These are phyloP conservation scores for Enteromius anoplus DNA, from an alignment of 2,797 vertebrate species.

Conservation along the genomic window DNA sequence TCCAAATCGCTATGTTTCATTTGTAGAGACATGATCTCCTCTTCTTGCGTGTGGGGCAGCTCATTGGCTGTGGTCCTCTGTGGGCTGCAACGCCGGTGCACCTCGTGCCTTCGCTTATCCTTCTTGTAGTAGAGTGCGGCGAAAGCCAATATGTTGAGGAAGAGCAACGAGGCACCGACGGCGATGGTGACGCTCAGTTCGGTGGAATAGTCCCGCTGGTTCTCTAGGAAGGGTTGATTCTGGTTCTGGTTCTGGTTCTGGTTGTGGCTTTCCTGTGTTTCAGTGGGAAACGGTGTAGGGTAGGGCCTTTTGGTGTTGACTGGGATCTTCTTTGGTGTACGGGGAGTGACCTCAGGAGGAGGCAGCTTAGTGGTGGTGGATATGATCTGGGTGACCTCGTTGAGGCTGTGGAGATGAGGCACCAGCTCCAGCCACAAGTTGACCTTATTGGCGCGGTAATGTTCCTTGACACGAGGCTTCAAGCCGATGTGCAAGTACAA, in stretches of 20 bases:
- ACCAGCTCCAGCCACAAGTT: conserved; percentile 98
- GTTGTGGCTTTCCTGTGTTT: conserved; percentile 91
- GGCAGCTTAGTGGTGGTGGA: conserved; percentile 98
- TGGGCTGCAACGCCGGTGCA: conserved; percentile 95
- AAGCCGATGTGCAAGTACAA: conserved; percentile 98
- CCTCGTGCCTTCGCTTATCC: conserved; percentile 95
- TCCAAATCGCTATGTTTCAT: conserved; percentile 99
- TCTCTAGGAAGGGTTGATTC: conserved; percentile 91
- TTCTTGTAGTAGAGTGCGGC: conserved; percentile 99
- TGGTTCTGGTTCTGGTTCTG: conserved; percentile 61
- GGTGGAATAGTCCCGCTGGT: conserved; percentile 98
- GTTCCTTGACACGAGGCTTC: conserved; percentile 98
- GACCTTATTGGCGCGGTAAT: conserved; percentile 98
- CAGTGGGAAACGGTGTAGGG: conserved; percentile 93
- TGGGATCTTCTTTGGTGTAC: conserved; percentile 90
- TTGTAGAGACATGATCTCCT: conserved; percentile 99
- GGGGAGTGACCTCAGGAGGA: conserved; percentile 91
- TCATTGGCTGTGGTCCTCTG: conserved; percentile 92
- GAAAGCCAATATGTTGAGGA: conserved; percentile 98
- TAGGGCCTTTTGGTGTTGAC: conserved; percentile 83
- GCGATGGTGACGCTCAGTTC: conserved; percentile 98
- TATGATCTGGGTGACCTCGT: conserved; percentile 96
- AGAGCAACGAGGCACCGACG: conserved; percentile 95
- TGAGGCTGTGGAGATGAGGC: conserved; percentile 98
- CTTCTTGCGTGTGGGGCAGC: conserved; percentile 96